A percentile compares a stretch with the other conserved stretches of the same genome.
Conservation (phyloP, 2,113 vertebrate genomes). For the Microcebus murinus region DNA sequence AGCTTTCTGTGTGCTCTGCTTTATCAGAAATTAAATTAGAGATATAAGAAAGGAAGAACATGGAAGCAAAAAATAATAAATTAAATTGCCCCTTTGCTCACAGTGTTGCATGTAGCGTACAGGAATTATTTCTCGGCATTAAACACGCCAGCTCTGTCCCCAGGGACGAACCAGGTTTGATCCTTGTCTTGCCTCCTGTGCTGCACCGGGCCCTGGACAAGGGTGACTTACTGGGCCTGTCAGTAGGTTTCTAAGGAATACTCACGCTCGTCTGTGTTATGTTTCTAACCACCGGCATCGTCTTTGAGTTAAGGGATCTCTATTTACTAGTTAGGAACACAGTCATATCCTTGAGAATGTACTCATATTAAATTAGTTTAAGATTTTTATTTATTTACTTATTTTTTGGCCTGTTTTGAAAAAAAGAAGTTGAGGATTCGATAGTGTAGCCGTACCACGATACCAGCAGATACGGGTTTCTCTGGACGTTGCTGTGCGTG, state of each 20-base stretch:
- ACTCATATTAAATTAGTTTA: background rate
- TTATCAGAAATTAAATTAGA: background rate
- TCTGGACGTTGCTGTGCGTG: background rate
- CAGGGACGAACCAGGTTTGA: background rate
- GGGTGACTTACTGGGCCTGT: background rate
- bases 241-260: background rate
- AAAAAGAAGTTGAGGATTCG: background rate
- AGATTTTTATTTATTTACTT: too few species aligned
- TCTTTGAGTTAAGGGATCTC: background rate
- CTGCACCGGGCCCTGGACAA: background rate
- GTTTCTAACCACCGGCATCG: background rate
- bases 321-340: background rate
- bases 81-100: background rate
- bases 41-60: too few species aligned
- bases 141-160: background rate
- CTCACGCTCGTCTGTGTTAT: background rate
- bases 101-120: too few species aligned
- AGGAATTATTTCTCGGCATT: background rate
- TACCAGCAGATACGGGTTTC: background rate
- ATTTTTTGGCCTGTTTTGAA: background rate
- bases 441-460: too few species aligned
- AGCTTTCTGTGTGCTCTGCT: background rate
- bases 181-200: background rate
- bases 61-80: too few species aligned
- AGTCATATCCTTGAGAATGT: background rate